A percentile compares a stretch with the other conserved stretches of the same genome.
Conservation (phyloP, 2,888 invertebrate genomes). For the Drosophila birchii region DNA sequence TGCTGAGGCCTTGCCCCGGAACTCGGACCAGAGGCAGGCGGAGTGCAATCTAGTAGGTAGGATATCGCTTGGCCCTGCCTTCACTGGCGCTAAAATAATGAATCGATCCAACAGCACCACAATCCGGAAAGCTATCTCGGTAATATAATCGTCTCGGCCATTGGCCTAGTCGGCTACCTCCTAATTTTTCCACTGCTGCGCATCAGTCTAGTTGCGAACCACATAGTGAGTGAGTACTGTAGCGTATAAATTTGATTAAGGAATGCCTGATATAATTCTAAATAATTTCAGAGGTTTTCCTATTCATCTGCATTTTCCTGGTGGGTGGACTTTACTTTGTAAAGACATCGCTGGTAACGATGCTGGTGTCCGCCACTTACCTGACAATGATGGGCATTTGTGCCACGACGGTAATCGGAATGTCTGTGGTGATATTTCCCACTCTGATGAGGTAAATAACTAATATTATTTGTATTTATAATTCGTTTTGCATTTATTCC, state of each 20-base stretch:
- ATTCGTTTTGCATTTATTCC: neutral
- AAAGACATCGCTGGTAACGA: constrained; percentile 84
- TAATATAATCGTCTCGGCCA: constrained; percentile 63
- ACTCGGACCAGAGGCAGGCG: constrained; percentile 1
- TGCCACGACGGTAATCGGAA: constrained; percentile 73
- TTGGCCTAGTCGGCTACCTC: constrained; percentile 56
- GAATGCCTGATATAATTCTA: neutral
- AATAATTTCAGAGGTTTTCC: constrained; percentile 78
- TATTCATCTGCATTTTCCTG: constrained; percentile 85
- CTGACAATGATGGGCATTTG: constrained; percentile 82
- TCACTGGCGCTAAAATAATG: constrained; percentile 58
- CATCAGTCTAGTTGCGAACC: constrained; percentile 48
- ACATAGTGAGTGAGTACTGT: constrained; percentile 68
- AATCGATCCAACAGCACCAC: constrained; percentile 43
- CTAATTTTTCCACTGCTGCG: constrained; percentile 54
- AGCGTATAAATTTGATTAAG: neutral
- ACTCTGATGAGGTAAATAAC: constrained; percentile 77
- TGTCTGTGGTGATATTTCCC: constrained; percentile 78
- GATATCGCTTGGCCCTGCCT: constrained; percentile 30
- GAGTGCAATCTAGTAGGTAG: constrained; percentile 69
- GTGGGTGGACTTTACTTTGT: constrained; percentile 87
- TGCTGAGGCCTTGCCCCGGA: constrained; percentile 8
- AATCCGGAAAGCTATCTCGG: constrained; percentile 51
- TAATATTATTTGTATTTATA: neutral
- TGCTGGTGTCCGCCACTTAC: constrained; percentile 86